phyloP scores from a whole-genome alignment of 2,113 vertebrate genomes.

The Zeus faber region DNA sequence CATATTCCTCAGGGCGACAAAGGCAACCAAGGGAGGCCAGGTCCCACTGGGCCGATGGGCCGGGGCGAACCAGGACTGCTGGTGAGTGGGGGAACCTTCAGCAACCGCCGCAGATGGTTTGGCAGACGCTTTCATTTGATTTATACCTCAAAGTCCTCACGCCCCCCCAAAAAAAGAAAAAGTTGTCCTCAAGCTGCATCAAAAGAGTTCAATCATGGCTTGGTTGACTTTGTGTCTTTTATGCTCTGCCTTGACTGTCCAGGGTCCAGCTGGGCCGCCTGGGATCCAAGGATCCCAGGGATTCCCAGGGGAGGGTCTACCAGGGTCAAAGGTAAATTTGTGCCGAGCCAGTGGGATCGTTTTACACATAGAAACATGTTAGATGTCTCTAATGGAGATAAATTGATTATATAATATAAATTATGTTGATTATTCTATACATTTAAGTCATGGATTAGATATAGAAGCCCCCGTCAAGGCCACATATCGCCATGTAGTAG shows the following conservation, averaged over 20 bases:
- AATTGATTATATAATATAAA: no score
- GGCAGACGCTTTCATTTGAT: no score
- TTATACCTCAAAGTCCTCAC: no score
- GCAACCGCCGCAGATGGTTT: no score
- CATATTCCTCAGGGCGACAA: conserved; percentile 77
- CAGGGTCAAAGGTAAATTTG: conserved; percentile 80
- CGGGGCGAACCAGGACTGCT: conserved; percentile 78
- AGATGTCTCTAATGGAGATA: no score
- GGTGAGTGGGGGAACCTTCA: conserved; percentile 67
- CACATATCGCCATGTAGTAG: no score
- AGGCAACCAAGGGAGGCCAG: conserved; percentile 80
- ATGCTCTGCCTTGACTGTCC: not conserved
- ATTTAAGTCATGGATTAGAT: no score
- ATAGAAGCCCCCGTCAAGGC: no score
- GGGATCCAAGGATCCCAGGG: conserved; percentile 80
- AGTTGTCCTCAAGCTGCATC: not conserved
- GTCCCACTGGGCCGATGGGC: conserved; percentile 75
- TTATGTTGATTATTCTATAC: no score
- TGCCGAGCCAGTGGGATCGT: no score
- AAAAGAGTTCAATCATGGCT: not conserved
- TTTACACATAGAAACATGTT: no score
- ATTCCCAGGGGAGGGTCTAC: conserved; percentile 77
- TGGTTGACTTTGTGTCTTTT: not conserved
- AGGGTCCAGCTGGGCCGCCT: conserved; percentile 77
- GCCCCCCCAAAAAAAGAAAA: no score